A percentile compares a stretch with the other conserved stretches of the same genome.
phyloP scores from a whole-genome alignment of 2,888 invertebrate species.

The Synanthedon myopaeformis region DNA sequence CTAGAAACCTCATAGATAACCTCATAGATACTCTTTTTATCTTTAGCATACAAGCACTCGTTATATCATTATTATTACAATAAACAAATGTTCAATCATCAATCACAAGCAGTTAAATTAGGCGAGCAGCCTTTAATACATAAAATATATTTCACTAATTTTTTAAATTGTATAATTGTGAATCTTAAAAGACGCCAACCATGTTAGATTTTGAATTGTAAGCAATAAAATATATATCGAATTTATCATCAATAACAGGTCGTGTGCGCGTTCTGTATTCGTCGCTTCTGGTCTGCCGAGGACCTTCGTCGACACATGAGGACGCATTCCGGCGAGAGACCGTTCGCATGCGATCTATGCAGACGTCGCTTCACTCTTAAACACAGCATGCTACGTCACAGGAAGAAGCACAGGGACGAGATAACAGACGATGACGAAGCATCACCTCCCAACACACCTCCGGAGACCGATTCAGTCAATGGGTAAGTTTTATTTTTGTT shows the following conservation, averaged over 20 bases:
- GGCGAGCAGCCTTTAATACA: too few species aligned
- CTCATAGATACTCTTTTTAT: too few species aligned
- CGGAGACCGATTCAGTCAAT: constrained; percentile 49
- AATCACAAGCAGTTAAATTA: too few species aligned
- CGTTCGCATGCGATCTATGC: constrained; percentile 93
- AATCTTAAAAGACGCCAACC: too few species aligned
- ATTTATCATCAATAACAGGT: constrained; percentile 52
- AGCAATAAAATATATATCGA: too few species aligned
- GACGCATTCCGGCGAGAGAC: constrained; percentile 92
- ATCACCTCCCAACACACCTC: constrained; percentile 53
- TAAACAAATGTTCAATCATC: too few species aligned
- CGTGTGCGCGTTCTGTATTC: constrained; percentile 91
- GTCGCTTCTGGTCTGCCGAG: constrained; percentile 95
- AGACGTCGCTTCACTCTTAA: constrained; percentile 89
- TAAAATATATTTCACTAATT: too few species aligned
- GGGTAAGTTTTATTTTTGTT: constrained; percentile 31
- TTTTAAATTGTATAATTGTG: too few species aligned
- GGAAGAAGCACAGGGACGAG: constrained; percentile 82
- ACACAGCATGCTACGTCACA: constrained; percentile 93
- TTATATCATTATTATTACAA: too few species aligned
- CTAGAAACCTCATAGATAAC: too few species aligned
- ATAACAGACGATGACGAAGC: constrained; percentile 71
- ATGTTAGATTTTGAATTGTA: too few species aligned
- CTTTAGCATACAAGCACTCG: too few species aligned
- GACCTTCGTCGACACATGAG: constrained; percentile 94